Conservation (phyloP, 92 coral and sea anemone genomes). For the Porites rus region DNA sequence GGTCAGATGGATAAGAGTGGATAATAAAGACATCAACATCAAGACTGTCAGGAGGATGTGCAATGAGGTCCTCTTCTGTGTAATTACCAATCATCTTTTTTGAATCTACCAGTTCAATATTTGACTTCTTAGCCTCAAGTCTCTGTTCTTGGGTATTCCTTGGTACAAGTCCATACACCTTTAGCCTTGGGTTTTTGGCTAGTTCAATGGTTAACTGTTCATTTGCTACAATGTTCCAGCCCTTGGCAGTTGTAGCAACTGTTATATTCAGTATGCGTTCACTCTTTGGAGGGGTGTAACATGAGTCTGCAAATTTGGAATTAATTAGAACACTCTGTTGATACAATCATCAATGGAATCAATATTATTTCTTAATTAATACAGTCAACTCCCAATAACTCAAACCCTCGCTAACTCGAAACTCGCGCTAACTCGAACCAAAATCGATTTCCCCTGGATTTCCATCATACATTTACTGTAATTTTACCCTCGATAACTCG, state of each 20-base stretch:
- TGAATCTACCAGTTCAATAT: constrained; percentile 16
- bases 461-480: too few species aligned
- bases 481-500: too few species aligned
- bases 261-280: neutral
- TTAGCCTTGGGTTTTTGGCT: constrained; percentile 15
- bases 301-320: neutral
- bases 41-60: constrained; percentile 34
- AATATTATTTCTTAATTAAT: too few species aligned
- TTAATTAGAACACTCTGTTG: too few species aligned
- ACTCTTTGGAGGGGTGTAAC: neutral
- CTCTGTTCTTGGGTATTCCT: constrained; percentile 17
- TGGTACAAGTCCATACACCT: constrained; percentile 28
- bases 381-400: too few species aligned
- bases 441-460: too few species aligned
- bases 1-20: constrained; percentile 17
- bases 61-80: neutral
- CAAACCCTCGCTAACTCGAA: too few species aligned
- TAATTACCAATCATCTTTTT: neutral
- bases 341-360: too few species aligned
- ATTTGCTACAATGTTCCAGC: constrained; percentile 22
- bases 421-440: too few species aligned
- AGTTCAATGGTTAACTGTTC: constrained; percentile 15
- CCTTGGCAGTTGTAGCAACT: constrained; percentile 23
- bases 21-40: constrained; percentile 33
- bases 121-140: constrained; percentile 2